These are phyloP conservation scores for Rhinoderma darwinii DNA, from an alignment of 2,113 vertebrate genomes.

Conservation along the genomic window DNA sequence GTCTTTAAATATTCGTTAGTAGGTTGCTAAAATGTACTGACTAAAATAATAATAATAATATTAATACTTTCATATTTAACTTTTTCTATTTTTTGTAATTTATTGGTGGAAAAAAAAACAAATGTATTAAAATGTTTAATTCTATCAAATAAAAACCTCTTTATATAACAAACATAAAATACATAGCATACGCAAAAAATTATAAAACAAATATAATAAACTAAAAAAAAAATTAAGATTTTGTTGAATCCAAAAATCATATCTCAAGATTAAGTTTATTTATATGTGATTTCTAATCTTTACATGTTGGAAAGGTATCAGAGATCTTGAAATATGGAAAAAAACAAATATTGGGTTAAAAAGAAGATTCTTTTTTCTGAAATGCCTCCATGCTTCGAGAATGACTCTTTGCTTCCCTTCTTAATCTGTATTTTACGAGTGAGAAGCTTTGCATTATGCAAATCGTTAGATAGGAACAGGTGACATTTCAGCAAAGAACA, in stretches of 20 bases:
- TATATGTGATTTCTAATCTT: not conserved
- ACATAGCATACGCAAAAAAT: no score
- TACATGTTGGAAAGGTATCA: not conserved
- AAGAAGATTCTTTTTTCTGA: constrained; percentile 75
- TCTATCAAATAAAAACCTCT: no score
- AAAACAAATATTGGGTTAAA: constrained; percentile 82
- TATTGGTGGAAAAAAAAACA: no score
- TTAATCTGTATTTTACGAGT: constrained; percentile 99
- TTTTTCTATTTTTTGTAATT: no score
- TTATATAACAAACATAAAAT: no score
- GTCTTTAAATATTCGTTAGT: no score
- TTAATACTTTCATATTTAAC: no score
- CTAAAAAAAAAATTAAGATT: no score
- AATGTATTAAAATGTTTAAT: no score
- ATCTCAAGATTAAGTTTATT: not conserved
- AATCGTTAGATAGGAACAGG: constrained; percentile 99
- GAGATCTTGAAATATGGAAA: not conserved
- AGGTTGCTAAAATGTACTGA: not conserved
- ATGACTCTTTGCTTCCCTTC: constrained; percentile 93
- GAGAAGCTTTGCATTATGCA: constrained; percentile 99
- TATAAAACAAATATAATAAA: no score
- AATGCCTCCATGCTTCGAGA: constrained; percentile 93
- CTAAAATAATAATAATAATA: not conserved
- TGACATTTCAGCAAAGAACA: constrained; percentile 99
- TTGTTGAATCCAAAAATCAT: no score